Conservation (phyloP, 2,113 vertebrate genomes). For the Chrysochloris asiatica region DNA sequence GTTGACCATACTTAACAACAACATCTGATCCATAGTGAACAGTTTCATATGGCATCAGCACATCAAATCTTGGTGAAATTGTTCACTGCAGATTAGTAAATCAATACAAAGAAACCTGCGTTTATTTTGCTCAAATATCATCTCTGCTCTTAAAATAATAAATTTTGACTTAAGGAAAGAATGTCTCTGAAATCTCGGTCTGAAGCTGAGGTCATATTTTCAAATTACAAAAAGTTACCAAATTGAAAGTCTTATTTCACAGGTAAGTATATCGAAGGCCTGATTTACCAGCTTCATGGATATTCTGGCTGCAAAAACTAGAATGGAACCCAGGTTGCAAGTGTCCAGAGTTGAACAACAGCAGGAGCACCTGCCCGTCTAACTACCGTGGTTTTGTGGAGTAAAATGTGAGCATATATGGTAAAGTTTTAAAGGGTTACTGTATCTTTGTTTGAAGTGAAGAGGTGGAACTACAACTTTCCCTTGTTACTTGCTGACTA, state of each 20-base stretch:
- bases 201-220: neutral
- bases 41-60: too few species aligned
- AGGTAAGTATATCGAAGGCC: neutral
- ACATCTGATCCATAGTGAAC: too few species aligned
- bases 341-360: neutral
- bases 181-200: neutral
- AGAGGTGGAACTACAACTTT: neutral
- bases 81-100: too few species aligned
- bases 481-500: neutral
- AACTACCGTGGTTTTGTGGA: neutral
- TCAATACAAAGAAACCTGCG: too few species aligned
- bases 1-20: too few species aligned
- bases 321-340: accelerated
- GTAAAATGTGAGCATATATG: neutral
- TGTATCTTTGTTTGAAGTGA: neutral
- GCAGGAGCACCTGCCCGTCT: neutral
- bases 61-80: too few species aligned
- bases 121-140: too few species aligned
- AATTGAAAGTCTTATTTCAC: neutral
- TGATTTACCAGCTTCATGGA: neutral
- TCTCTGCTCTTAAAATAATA: neutral
- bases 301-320: neutral
- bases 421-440: neutral
- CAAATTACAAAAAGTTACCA: neutral
- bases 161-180: neutral